phyloP scores from a whole-genome alignment of 2,113 vertebrate genomes.

The Sebastes schlegelii region DNA sequence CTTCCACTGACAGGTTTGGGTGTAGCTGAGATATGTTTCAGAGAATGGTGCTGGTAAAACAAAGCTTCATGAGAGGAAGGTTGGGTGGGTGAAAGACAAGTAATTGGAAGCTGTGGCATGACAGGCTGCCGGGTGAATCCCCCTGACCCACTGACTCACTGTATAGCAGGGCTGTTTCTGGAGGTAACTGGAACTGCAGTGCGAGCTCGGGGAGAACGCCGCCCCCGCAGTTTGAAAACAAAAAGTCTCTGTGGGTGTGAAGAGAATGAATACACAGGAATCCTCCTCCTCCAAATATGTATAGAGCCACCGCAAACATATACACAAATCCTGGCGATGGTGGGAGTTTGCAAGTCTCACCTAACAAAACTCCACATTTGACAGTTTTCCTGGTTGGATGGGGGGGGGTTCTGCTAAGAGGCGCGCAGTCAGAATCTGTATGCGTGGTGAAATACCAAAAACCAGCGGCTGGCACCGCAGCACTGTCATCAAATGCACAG shows the following conservation, averaged over 20 bases:
- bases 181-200: constrained; percentile 38
- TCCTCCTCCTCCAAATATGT: constrained; percentile 35
- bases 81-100: constrained; percentile 52
- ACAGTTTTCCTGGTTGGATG: constrained; percentile 41
- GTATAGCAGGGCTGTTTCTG: constrained; percentile 37
- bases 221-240: constrained; percentile 36
- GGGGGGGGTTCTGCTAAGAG: constrained; percentile 26
- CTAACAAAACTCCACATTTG: constrained; percentile 47
- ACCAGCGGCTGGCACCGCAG: constrained; percentile 32
- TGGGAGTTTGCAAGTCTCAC: constrained; percentile 50
- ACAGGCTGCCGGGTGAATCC: constrained; percentile 62
- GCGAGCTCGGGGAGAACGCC: constrained; percentile 29
- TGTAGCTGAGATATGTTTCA: constrained; percentile 60
- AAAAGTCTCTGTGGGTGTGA: constrained; percentile 37
- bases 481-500: constrained; percentile 61
- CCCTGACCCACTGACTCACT: constrained; percentile 57
- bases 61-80: constrained; percentile 56
- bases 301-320: constrained; percentile 13
- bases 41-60: constrained; percentile 61
- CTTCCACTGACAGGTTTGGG: constrained; percentile 65
- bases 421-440: constrained; percentile 43
- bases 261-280: constrained; percentile 32
- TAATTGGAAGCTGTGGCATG: constrained; percentile 70
- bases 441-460: constrained; percentile 44
- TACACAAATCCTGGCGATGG: not conserved